phyloP scores from a whole-genome alignment of 2,888 invertebrate genomes.

The Stenolophus ochropezus region DNA sequence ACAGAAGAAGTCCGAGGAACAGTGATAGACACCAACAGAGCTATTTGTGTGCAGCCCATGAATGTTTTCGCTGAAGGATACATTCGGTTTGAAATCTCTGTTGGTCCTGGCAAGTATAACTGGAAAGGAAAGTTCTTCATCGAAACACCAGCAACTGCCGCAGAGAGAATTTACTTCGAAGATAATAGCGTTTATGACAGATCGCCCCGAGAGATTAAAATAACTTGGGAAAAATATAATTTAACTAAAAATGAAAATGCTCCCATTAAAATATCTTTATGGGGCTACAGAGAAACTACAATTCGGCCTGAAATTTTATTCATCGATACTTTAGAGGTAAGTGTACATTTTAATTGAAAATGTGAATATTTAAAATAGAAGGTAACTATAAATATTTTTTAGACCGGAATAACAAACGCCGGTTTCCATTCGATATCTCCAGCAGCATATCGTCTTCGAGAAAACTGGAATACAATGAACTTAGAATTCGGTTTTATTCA shows the following conservation, averaged over 20 bases:
- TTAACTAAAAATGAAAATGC: conserved; percentile 88
- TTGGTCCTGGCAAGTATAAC: conserved; percentile 87
- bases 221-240: conserved; percentile 90
- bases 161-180: conserved; percentile 89
- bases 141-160: conserved; percentile 91
- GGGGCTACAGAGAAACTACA: conserved; percentile 92
- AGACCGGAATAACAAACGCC: conserved; percentile 76
- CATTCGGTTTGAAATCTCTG: conserved; percentile 89
- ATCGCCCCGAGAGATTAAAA: conserved; percentile 83
- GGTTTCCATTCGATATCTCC: conserved; percentile 86
- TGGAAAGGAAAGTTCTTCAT: conserved; percentile 95
- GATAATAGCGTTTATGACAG: conserved; percentile 83
- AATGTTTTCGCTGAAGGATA: conserved; percentile 89
- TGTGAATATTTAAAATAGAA: not conserved
- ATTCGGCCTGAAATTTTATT: conserved; percentile 87
- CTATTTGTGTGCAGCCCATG: conserved; percentile 91
- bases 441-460: conserved; percentile 81
- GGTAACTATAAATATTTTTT: conserved; percentile 57
- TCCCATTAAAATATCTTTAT: conserved; percentile 86
- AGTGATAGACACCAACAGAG: conserved; percentile 86
- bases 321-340: conserved; percentile 84
- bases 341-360: conserved; percentile 66
- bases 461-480: conserved; percentile 82
- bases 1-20: conserved; percentile 86
- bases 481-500: conserved; percentile 91